phyloP scores from a whole-genome alignment of 2,888 invertebrate genomes.

The Hydrotaea diabolus region DNA sequence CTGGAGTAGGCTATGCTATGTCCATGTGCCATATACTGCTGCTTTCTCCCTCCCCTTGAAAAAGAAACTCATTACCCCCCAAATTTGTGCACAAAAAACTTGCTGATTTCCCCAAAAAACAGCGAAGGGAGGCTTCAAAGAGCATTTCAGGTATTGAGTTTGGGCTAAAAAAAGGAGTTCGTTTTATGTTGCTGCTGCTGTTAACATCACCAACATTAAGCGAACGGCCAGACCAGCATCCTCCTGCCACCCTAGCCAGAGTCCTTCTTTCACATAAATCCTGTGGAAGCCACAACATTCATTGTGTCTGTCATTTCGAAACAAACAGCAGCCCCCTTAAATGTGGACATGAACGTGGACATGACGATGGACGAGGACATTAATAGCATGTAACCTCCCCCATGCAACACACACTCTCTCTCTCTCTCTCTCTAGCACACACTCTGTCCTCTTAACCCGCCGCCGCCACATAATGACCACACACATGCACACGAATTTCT shows the following conservation, averaged over 20 bases:
- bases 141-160: background rate
- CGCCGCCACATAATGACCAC: too few species aligned
- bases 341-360: too few species aligned
- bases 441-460: too few species aligned
- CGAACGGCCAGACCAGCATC: too few species aligned
- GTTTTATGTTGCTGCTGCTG: background rate
- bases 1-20: background rate
- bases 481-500: background rate
- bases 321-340: constrained; percentile 1
- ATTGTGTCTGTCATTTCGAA: background rate
- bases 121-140: background rate
- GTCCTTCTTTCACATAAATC: background rate
- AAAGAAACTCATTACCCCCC: background rate
- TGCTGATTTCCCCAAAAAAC: background rate
- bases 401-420: background rate
- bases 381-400: constrained; percentile 7
- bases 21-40: background rate
- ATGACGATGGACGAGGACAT: background rate
- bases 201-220: background rate
- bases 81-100: background rate
- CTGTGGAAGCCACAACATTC: background rate
- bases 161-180: background rate
- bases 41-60: background rate
- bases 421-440: too few species aligned
- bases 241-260: background rate